Evolutionary conservation across 2,888 invertebrate genomes (phyloP).

Genomic region (Pseudococcus longispinus): DNA sequence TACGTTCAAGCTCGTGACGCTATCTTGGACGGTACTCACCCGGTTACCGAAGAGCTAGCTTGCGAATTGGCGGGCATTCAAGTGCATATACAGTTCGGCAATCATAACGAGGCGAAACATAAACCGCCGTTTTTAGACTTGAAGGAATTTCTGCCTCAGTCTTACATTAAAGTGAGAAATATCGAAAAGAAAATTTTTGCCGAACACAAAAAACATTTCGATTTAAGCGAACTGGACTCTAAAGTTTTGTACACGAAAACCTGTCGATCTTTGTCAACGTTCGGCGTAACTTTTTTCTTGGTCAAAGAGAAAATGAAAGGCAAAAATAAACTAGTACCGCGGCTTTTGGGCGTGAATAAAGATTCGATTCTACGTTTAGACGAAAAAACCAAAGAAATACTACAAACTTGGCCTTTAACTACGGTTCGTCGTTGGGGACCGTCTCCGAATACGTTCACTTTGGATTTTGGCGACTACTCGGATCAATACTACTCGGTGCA

Average conservation of each 20-base stretch:
- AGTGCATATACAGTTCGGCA: slow-evolving; percentile 98
- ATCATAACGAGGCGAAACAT: slow-evolving; percentile 90
- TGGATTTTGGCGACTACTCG: slow-evolving; percentile 99
- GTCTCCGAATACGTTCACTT: slow-evolving; percentile 96
- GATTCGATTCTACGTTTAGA: slow-evolving; percentile 98
- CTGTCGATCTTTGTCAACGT: slow-evolving; percentile 93
- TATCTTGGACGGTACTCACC: slow-evolving; percentile 97
- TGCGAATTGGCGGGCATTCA: slow-evolving; percentile 97
- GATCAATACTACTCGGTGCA: slow-evolving; percentile 99
- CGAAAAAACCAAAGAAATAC: slow-evolving; percentile 96
- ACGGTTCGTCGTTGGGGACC: slow-evolving; percentile 98
- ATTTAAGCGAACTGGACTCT: slow-evolving; percentile 87
- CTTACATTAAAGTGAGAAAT: slow-evolving; percentile 91
- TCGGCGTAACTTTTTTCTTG: slow-evolving; percentile 99
- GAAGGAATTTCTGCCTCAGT: slow-evolving; percentile 95
- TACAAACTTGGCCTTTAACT: slow-evolving; percentile 97
- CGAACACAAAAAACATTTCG: slow-evolving; percentile 85
- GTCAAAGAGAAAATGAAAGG: slow-evolving; percentile 99
- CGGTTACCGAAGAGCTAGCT: slow-evolving; percentile 92
- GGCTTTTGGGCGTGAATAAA: slow-evolving; percentile 96
- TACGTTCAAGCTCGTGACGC: slow-evolving; percentile 97
- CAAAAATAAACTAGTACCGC: slow-evolving; percentile 96
- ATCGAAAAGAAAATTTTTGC: slow-evolving; percentile 96
- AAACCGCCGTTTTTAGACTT: slow-evolving; percentile 91
- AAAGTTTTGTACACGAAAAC: slow-evolving; percentile 97